Percentiles rank a stretch among this genome's conserved stretches.
Conservation (phyloP, 2,797 vertebrate species). For the Hybognathus amarus region DNA sequence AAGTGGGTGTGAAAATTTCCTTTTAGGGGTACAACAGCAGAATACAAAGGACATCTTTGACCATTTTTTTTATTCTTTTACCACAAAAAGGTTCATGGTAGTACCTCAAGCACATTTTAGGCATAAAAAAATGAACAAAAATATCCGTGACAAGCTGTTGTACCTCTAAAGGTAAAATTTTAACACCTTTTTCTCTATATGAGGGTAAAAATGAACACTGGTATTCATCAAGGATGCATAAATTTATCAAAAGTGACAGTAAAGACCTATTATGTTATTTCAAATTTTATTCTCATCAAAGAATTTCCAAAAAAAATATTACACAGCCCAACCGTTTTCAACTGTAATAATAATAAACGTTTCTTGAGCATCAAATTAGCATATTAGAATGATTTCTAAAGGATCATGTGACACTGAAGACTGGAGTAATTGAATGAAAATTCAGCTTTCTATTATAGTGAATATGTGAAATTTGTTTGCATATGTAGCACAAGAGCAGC, state of each 20-base stretch:
- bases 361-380: neutral
- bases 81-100: too few relatives aligned
- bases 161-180: too few relatives aligned
- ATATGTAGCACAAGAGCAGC: conserved; percentile 40
- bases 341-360: neutral
- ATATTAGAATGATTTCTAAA: neutral
- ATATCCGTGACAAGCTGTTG: too few relatives aligned
- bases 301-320: neutral
- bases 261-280: neutral
- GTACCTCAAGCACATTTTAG: too few relatives aligned
- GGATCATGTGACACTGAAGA: neutral
- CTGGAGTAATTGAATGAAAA: neutral
- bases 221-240: neutral
- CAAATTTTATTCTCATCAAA: neutral
- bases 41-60: too few relatives aligned
- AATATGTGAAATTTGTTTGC: conserved; percentile 2
- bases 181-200: too few relatives aligned
- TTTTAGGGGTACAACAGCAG: too few relatives aligned
- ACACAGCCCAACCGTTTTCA: neutral
- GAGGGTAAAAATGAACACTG: neutral
- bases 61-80: too few relatives aligned
- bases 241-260: neutral
- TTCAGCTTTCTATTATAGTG: neutral
- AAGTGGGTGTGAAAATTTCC: too few relatives aligned
- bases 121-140: too few relatives aligned